These are phyloP conservation scores for Orycteropus afer DNA, from an alignment of 2,113 vertebrate genomes.

Conservation along the genomic window DNA sequence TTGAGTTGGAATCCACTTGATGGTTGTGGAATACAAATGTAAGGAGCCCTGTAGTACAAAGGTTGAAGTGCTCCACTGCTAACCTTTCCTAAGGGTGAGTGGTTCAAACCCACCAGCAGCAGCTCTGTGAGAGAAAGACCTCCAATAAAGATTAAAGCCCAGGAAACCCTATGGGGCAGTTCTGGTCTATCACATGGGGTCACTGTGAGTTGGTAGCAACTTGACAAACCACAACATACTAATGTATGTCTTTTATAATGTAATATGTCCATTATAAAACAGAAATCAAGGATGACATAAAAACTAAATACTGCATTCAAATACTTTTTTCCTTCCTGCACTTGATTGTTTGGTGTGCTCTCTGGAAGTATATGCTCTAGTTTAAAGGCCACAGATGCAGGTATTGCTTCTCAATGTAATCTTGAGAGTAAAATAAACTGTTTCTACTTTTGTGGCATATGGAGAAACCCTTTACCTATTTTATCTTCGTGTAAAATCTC, in stretches of 20 bases:
- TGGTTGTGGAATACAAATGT: not conserved
- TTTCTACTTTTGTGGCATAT: not conserved
- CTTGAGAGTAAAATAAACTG: not conserved
- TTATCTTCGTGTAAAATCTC: not conserved
- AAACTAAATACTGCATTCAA: not conserved
- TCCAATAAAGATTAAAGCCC: no score
- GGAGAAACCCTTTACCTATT: not conserved
- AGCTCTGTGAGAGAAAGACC: not conserved
- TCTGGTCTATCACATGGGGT: not conserved
- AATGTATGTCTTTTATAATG: not conserved
- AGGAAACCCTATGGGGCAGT: not conserved
- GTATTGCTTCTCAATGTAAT: not conserved
- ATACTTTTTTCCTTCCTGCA: not conserved
- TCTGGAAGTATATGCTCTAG: not conserved
- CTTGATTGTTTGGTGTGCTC: no score
- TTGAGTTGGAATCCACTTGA: no score
- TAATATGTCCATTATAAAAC: not conserved
- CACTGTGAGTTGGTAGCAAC: not conserved
- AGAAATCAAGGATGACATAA: not conserved
- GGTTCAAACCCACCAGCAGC: not conserved
- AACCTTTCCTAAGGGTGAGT: not conserved
- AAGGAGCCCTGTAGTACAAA: not conserved
- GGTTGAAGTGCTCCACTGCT: not conserved
- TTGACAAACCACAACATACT: not conserved
- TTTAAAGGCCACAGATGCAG: not conserved